Conservation (phyloP, 2,113 vertebrate genomes). For the Petrocephalus microphthalmus region DNA sequence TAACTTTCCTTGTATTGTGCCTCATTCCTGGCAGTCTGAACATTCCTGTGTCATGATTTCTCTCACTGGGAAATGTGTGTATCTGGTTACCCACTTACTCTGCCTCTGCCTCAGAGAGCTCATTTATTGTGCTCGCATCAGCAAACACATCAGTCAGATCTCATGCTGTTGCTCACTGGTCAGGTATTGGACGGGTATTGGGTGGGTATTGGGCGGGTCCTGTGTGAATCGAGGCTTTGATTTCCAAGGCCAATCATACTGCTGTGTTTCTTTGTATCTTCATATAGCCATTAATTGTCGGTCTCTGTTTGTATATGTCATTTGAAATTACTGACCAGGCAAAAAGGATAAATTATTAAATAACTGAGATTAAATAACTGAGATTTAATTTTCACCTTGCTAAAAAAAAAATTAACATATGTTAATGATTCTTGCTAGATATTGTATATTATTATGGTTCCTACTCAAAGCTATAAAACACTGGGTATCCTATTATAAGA, state of each 20-base stretch:
- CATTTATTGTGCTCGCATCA: constrained; percentile 36
- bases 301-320: background rate
- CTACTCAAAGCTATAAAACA: constrained; percentile 9
- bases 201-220: constrained; percentile 15
- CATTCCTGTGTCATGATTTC: constrained; percentile 11
- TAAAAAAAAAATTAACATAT: background rate
- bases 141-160: constrained; percentile 23
- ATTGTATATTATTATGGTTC: background rate
- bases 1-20: background rate
- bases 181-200: constrained; percentile 35
- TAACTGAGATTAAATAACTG: background rate
- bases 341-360: background rate
- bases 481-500: constrained; percentile 31
- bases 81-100: constrained; percentile 9
- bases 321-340: background rate
- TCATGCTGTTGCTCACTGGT: constrained; percentile 20
- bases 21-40: background rate
- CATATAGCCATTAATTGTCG: background rate
- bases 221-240: constrained; percentile 26
- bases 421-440: background rate
- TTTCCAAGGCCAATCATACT: background rate
- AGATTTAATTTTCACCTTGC: background rate
- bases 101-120: constrained; percentile 19
- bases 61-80: constrained; percentile 16
- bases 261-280: background rate